These are phyloP conservation scores for Brassicogethes aeneus DNA, from an alignment of 2,888 invertebrate genomes.

Conservation along the genomic window DNA sequence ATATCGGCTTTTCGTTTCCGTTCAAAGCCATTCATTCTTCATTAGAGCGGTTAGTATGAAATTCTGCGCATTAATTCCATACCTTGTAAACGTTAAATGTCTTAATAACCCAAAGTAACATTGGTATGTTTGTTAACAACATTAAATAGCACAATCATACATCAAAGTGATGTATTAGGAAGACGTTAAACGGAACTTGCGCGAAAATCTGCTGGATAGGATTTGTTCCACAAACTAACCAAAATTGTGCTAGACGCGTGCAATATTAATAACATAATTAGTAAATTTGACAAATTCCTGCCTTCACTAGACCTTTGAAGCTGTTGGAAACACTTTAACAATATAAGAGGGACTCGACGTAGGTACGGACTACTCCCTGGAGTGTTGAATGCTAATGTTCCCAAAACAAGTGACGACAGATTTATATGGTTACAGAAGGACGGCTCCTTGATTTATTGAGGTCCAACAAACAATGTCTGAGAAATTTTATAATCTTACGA, in stretches of 20 bases:
- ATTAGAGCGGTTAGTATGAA: too few species aligned
- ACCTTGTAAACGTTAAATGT: too few species aligned
- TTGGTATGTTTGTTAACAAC: too few species aligned
- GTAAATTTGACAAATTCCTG: background rate
- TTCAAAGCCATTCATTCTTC: too few species aligned
- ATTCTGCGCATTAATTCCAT: too few species aligned
- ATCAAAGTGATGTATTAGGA: background rate
- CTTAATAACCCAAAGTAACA: too few species aligned
- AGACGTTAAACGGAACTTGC: background rate
- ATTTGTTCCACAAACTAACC: background rate
- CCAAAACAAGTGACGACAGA: background rate
- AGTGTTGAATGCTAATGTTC: background rate
- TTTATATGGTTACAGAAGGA: background rate
- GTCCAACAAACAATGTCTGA: too few species aligned
- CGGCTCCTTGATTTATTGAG: background rate
- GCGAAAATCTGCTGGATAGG: background rate
- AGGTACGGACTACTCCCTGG: background rate
- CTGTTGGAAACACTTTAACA: background rate
- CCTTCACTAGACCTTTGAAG: background rate
- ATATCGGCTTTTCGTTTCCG: too few species aligned
- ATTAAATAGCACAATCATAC: background rate
- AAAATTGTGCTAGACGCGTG: background rate
- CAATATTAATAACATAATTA: background rate
- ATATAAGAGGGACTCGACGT: too few species aligned
- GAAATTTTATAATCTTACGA: too few species aligned